phyloP scores from a whole-genome alignment of 1,140 invertebrate genomes.

The Pseudoatta argentina region DNA sequence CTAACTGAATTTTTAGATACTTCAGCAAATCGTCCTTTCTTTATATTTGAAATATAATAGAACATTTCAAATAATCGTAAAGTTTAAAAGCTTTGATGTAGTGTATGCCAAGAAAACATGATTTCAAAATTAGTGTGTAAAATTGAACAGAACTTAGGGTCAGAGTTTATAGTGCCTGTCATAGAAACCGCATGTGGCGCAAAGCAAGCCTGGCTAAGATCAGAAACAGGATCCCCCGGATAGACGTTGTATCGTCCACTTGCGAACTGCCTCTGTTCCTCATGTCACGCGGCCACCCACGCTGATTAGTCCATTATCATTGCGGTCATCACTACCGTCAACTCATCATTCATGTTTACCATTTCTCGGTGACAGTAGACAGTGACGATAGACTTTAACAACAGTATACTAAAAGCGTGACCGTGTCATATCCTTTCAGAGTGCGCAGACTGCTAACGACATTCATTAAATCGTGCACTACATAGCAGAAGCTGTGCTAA shows the following conservation, averaged over 20 bases:
- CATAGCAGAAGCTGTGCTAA: background rate
- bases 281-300: constrained; percentile 82
- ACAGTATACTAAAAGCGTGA: constrained; percentile 49
- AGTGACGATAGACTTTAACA: constrained; percentile 41
- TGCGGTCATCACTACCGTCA: constrained; percentile 42
- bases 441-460: constrained; percentile 24
- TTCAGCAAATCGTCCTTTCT: no score
- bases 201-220: constrained; percentile 16
- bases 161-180: background rate
- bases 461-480: constrained; percentile 31
- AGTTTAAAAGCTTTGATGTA: background rate
- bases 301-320: constrained; percentile 81
- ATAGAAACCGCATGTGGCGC: constrained; percentile 61
- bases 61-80: no score
- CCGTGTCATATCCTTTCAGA: constrained; percentile 29
- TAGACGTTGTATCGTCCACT: constrained; percentile 13
- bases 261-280: constrained; percentile 67
- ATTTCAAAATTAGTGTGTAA: background rate
- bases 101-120: background rate
- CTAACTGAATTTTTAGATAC: no score
- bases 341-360: constrained; percentile 44
- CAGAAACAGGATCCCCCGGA: constrained; percentile 51
- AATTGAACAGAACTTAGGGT: background rate
- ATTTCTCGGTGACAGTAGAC: background rate
- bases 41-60: background rate